Evolutionary conservation across 2,888 invertebrate genomes (phyloP).

Genomic region (Cenopis cana): DNA sequence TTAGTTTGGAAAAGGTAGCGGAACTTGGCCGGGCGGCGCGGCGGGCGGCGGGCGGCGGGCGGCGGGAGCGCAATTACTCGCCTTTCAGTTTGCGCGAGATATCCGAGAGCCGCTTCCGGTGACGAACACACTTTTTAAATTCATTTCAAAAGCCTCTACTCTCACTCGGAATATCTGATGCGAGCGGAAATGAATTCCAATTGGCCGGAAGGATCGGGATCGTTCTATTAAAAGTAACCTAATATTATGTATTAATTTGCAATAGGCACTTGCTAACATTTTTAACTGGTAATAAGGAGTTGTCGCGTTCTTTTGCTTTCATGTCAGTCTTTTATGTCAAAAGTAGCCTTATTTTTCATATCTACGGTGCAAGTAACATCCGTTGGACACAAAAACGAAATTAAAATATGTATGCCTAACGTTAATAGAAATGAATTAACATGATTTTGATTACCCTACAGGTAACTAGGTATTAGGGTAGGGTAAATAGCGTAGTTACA

Average conservation of each 20-base stretch:
- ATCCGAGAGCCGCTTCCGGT: constrained; percentile 59
- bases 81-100: constrained; percentile 50
- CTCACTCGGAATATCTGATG: constrained; percentile 50
- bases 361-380: no score
- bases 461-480: no score
- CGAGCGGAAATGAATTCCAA: constrained; percentile 58
- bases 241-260: constrained; percentile 37
- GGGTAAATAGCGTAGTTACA: no score
- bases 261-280: constrained; percentile 47
- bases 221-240: constrained; percentile 56
- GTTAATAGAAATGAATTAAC: no score
- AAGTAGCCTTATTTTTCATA: background rate
- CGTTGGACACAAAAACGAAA: no score
- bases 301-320: background rate
- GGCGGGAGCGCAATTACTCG: constrained; percentile 51
- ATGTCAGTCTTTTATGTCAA: background rate
- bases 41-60: constrained; percentile 43
- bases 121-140: constrained; percentile 64
- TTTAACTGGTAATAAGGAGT: constrained; percentile 38
- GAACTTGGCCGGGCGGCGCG: constrained; percentile 34
- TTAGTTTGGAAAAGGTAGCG: constrained; percentile 8
- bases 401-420: no score
- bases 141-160: constrained; percentile 59
- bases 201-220: constrained; percentile 76
- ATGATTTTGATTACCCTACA: no score